Evolutionary conservation across 2,113 vertebrate genomes (phyloP).

Genomic region (Chelonoidis abingdonii): DNA sequence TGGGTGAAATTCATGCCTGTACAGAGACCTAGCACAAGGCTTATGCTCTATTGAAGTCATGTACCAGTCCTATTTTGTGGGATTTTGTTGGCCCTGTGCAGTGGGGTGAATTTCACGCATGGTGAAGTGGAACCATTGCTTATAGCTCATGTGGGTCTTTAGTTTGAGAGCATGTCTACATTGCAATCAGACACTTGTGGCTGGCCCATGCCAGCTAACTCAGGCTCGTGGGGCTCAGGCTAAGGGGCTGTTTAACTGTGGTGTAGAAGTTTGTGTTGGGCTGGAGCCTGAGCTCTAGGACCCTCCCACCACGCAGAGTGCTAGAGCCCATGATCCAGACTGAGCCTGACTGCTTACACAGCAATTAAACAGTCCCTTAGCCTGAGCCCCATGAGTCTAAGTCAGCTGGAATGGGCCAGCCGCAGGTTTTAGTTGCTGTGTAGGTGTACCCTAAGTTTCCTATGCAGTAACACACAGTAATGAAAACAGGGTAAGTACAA

Average conservation of each 20-base stretch:
- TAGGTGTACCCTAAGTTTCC: not conserved
- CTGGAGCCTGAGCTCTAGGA: not conserved
- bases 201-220: not conserved
- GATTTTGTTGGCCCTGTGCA: not conserved
- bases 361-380: not conserved
- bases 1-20: not conserved
- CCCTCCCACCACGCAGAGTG: not conserved
- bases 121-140: not conserved
- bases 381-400: not conserved
- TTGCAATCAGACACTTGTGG: not conserved
- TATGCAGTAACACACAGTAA: not conserved
- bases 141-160: conserved; percentile 8
- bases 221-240: not conserved
- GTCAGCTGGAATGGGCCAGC: not conserved
- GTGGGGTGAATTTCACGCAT: not conserved
- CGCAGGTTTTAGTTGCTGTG: not conserved
- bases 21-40: not conserved
- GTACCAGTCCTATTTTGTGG: not conserved
- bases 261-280: not conserved
- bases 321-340: not conserved
- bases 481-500: not conserved
- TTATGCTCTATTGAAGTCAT: conserved; percentile 11
- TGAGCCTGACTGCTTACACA: not conserved
- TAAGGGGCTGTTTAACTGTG: not conserved
- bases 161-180: not conserved